A percentile compares a stretch with the other conserved stretches of the same genome.
Evolutionary conservation across 2,888 invertebrate genomes (phyloP).

Genomic region (Amphipoea oculea): DNA sequence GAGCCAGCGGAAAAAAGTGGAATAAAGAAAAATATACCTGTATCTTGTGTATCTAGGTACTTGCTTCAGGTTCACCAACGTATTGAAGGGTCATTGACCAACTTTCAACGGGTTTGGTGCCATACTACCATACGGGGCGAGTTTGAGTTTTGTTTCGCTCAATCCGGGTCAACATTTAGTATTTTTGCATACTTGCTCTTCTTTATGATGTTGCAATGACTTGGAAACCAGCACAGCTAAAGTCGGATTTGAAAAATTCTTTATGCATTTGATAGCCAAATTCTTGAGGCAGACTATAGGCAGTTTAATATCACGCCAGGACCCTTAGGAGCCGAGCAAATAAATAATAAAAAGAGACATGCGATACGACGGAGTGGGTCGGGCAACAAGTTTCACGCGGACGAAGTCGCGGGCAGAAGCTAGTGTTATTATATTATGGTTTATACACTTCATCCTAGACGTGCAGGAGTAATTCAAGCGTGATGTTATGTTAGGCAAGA

Average conservation of each 20-base stretch:
- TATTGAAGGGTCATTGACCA: conserved; percentile 30
- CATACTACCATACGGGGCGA: background rate
- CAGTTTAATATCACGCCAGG: too few species aligned
- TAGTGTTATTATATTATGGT: too few species aligned
- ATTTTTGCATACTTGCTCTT: conserved; percentile 12
- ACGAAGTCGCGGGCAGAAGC: too few species aligned
- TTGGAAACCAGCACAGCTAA: background rate
- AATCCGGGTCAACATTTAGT: background rate
- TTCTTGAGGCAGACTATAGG: too few species aligned
- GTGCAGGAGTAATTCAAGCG: background rate
- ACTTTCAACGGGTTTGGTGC: conserved; percentile 15
- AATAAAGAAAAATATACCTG: background rate
- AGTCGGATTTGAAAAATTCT: too few species aligned
- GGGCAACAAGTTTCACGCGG: too few species aligned
- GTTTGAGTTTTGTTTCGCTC: conserved; percentile 1
- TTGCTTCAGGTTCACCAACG: background rate
- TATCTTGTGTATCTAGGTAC: background rate
- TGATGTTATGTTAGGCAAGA: too few species aligned
- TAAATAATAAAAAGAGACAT: too few species aligned
- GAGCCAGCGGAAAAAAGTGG: background rate
- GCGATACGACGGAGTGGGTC: too few species aligned
- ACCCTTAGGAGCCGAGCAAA: too few species aligned
- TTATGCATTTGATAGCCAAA: too few species aligned
- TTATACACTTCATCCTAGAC: background rate
- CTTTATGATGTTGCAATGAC: background rate